Evolutionary conservation across 2,888 invertebrate genomes (phyloP).

Genomic region (Alviniconcha strummeri): DNA sequence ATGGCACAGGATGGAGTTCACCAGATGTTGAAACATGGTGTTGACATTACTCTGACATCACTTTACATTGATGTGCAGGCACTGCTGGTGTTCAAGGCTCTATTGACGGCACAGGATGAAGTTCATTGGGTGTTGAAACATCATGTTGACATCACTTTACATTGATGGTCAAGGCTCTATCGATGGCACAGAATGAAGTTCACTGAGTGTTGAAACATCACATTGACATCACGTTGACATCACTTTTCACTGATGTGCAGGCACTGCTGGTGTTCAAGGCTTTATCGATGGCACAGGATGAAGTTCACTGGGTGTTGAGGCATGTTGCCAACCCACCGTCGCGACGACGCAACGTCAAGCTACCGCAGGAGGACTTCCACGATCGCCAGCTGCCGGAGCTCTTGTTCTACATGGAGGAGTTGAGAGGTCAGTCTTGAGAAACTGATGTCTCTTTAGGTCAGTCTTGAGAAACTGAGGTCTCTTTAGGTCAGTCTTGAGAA

Average conservation of each 20-base stretch:
- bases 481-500: no score
- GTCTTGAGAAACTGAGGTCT: no score
- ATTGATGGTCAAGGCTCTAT: conserved; percentile 97
- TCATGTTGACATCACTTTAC: no score
- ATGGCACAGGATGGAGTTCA: conserved; percentile 96
- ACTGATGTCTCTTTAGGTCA: background rate
- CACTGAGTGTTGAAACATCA: conserved; percentile 92
- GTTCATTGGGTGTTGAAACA: conserved; percentile 96
- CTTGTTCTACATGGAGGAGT: conserved; percentile 97
- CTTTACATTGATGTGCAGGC: conserved; percentile 75
- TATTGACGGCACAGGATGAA: conserved; percentile 97
- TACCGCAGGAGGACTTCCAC: conserved; percentile 78
- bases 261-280: conserved; percentile 97
- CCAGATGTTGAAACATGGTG: conserved; percentile 91
- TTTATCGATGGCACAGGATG: conserved; percentile 95
- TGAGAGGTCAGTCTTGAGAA: conserved; percentile 78
- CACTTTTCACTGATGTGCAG: conserved; percentile 56
- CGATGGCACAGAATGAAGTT: conserved; percentile 97
- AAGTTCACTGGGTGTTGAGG: conserved; percentile 94
- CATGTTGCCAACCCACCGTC: conserved; percentile 96
- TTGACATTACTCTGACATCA: no score
- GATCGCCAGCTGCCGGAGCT: conserved; percentile 97
- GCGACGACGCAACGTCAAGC: conserved; percentile 66
- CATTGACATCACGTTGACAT: no score
- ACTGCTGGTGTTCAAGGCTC: conserved; percentile 94